These are phyloP conservation scores for Drosophila niveifrons DNA, from an alignment of 2,888 invertebrate species.

Conservation along the genomic window DNA sequence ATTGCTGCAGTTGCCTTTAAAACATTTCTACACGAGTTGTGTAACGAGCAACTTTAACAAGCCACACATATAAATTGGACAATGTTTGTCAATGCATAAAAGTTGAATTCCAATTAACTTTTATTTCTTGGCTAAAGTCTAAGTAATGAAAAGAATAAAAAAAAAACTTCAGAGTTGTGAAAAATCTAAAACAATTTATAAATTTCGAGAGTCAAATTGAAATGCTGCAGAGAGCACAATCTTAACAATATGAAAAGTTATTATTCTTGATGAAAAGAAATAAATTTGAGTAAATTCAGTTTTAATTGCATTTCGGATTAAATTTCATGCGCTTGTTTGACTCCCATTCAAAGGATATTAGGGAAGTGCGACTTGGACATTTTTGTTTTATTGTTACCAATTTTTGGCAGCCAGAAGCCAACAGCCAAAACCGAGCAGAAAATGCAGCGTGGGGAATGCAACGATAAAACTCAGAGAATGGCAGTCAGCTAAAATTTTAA, in stretches of 20 bases:
- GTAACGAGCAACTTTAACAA: neutral
- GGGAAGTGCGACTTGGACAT: conserved; percentile 4
- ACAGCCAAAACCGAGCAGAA: conserved; percentile 2
- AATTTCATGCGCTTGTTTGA: conserved; percentile 3
- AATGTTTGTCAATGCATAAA: neutral
- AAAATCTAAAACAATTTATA: neutral
- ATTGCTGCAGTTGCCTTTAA: neutral
- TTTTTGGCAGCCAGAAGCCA: conserved; percentile 27
- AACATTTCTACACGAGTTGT: neutral
- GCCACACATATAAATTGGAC: neutral
- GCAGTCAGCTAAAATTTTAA: conserved; percentile 72
- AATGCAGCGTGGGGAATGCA: conserved; percentile 42
- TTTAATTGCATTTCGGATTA: conserved; percentile 9
- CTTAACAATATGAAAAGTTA: neutral
- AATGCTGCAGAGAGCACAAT: neutral
- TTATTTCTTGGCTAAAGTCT: neutral
- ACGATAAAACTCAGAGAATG: conserved; percentile 38
- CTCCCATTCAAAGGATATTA: conserved; percentile 10
- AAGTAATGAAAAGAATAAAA: too few relatives aligned
- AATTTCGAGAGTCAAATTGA: neutral
- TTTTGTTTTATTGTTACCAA: conserved; percentile 17
- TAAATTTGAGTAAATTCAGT: neutral
- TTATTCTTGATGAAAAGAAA: neutral
- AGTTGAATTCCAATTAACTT: neutral
- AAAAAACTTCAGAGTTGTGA: neutral